Percentiles rank a stretch among this genome's conserved stretches.
Conservation (phyloP, 2,113 vertebrate species). For the Barbus barbus region DNA sequence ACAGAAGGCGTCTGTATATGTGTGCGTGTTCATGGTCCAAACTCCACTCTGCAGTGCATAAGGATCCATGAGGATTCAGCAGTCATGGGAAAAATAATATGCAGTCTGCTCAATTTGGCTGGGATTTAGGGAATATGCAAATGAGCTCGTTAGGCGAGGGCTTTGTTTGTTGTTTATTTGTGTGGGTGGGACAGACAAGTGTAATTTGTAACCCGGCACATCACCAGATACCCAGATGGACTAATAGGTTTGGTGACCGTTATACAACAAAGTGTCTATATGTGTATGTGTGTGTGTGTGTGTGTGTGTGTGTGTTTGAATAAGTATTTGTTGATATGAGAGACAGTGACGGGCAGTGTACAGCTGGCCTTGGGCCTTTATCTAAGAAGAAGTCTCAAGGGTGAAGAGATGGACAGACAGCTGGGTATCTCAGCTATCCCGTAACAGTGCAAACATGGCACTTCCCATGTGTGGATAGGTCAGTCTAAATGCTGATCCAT, state of each 20-base stretch:
- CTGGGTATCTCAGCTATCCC: slow-evolving; percentile 55
- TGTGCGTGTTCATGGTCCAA: not conserved
- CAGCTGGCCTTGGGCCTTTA: slow-evolving; percentile 55
- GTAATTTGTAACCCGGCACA: slow-evolving; percentile 21
- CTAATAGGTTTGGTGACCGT: slow-evolving; percentile 9
- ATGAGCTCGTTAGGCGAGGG: slow-evolving; percentile 32
- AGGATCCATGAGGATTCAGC: slow-evolving; percentile 15
- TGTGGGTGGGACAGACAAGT: slow-evolving; percentile 12
- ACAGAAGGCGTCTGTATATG: slow-evolving; percentile 15
- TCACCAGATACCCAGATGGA: slow-evolving; percentile 26
- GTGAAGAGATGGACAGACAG: slow-evolving; percentile 60
- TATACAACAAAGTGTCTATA: not conserved
- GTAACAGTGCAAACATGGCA: slow-evolving; percentile 40
- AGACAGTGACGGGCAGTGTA: slow-evolving; percentile 46
- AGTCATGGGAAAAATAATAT: slow-evolving; percentile 23
- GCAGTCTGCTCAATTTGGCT: slow-evolving; percentile 35
- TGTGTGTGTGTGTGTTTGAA: not conserved
- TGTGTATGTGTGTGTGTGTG: not conserved
- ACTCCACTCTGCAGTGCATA: not conserved
- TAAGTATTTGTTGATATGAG: slow-evolving; percentile 41
- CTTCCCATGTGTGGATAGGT: slow-evolving; percentile 41
- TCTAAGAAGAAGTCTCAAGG: slow-evolving; percentile 42
- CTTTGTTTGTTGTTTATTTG: slow-evolving; percentile 21
- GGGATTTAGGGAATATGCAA: slow-evolving; percentile 24
- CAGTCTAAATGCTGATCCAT: slow-evolving; percentile 23